These are phyloP conservation scores for Hippopotamyrus pictus DNA, from an alignment of 2,797 vertebrate genomes.

Conservation along the genomic window DNA sequence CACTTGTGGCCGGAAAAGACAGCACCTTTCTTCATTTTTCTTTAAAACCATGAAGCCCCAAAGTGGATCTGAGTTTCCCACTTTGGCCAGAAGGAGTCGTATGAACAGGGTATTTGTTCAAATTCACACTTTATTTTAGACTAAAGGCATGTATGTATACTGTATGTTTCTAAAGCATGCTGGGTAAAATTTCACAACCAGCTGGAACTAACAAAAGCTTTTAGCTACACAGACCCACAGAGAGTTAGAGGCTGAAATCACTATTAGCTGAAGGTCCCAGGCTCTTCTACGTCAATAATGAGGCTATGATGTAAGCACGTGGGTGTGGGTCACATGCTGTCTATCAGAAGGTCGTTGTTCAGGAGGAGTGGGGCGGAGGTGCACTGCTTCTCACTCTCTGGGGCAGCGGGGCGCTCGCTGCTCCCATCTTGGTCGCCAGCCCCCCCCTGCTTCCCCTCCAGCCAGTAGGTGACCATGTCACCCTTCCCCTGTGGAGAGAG, in stretches of 20 bases:
- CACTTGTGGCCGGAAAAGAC: neutral
- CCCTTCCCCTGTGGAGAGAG: constrained; percentile 67
- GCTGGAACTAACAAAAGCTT: neutral
- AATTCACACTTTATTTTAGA: neutral
- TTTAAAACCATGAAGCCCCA: neutral
- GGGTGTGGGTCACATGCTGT: constrained; percentile 26
- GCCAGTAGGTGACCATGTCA: constrained; percentile 77
- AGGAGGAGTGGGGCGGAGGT: constrained; percentile 58
- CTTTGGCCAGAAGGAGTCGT: neutral
- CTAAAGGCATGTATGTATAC: neutral
- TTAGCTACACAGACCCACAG: neutral
- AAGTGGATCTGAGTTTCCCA: neutral
- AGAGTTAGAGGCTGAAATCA: neutral
- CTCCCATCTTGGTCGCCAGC: constrained; percentile 36
- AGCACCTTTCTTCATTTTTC: neutral
- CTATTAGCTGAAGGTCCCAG: neutral
- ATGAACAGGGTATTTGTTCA: neutral
- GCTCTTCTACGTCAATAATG: neutral
- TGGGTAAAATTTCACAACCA: neutral
- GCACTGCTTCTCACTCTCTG: constrained; percentile 41
- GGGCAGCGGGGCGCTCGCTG: constrained; percentile 29
- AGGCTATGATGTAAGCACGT: neutral
- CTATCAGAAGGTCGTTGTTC: constrained; percentile 43
- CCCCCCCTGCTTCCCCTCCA: constrained; percentile 63
- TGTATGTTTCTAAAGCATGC: neutral